These are phyloP conservation scores for Agrochola lychnidis DNA, from an alignment of 2,888 invertebrate species.

Conservation along the genomic window DNA sequence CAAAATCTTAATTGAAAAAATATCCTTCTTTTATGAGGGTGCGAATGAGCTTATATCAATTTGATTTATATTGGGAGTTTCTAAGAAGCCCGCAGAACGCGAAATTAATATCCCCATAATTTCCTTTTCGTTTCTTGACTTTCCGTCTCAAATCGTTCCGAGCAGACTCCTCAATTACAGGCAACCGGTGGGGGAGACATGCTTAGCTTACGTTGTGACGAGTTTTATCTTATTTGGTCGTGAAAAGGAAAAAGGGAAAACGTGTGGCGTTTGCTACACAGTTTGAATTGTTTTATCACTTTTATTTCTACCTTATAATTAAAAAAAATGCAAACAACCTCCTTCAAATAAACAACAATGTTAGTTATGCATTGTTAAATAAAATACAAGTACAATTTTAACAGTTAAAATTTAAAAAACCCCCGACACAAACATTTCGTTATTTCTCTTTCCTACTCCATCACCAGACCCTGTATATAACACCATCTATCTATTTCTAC, in stretches of 20 bases:
- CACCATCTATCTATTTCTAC: no score
- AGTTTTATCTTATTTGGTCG: slow-evolving; percentile 7
- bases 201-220: slow-evolving; percentile 29
- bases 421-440: no score
- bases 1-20: slow-evolving; percentile 44
- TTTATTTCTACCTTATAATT: neutral
- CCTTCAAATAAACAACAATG: neutral
- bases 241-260: neutral
- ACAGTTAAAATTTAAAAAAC: no score
- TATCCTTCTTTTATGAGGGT: slow-evolving; percentile 32
- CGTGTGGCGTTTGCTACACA: neutral
- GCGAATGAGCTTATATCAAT: slow-evolving; percentile 36
- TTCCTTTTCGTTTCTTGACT: slow-evolving; percentile 6
- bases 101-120: slow-evolving; percentile 49
- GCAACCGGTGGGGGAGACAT: slow-evolving; percentile 14
- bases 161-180: slow-evolving; percentile 32
- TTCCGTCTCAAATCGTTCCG: slow-evolving; percentile 24
- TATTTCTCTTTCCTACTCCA: no score
- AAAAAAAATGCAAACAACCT: neutral
- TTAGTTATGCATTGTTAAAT: neutral
- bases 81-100: slow-evolving; percentile 35
- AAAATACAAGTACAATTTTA: no score
- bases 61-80: slow-evolving; percentile 44
- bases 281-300: neutral
- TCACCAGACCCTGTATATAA: no score